Base-by-base conservation (phyloP, 1,140 invertebrate genomes). In the Microplitis demolitor region DNA sequence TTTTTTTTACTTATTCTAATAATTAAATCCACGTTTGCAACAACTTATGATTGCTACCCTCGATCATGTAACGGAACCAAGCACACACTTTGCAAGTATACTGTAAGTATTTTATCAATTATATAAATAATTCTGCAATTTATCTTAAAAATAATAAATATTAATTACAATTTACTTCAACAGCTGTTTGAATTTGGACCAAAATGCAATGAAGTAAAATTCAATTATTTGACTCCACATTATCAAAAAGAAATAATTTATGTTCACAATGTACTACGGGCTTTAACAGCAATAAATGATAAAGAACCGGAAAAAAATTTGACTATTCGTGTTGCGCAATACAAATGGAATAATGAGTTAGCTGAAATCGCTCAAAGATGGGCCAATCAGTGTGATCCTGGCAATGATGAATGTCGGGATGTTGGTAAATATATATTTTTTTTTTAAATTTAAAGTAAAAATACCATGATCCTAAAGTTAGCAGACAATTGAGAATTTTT, bases 351-450 rank as follows among this genome's bases (percentile, higher is more conserved):
- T 33, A 11, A 66, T 35, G 51, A 66, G 11, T 16, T 72, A 31
- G 70, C 62, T 24, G 14, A 56, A 5, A n/a, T 60, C 33, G 70
- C 70, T 6, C 70, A 66, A 54, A 31, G 61, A 66, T 72, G 70
- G 70, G 70, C 70, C n/a, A 39, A 58, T 56, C 70, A 72, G 34
- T 72, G 70, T 64, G 13, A 14, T 24, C 66, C 37, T 9, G 31
- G 34, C 35, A 62, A 72, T 45, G 72, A 69, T 39, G 3, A 74
- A 24, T 74, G 72, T n/a, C 58, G 64, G 24, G 54, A 67, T 16
- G 62, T 69, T 35, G 37, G 67, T 66, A 64, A 72, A 37, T 72
- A 73, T n/a, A 77, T 74, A 54, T 8, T 74, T 39, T 78, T 66
- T 69, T 56, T 13, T 24, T 1, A n/a, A 1, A 13, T n/a, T 56